Evolutionary conservation across 2,113 vertebrate genomes (phyloP).

Genomic region (Rousettus leschenaultii): DNA sequence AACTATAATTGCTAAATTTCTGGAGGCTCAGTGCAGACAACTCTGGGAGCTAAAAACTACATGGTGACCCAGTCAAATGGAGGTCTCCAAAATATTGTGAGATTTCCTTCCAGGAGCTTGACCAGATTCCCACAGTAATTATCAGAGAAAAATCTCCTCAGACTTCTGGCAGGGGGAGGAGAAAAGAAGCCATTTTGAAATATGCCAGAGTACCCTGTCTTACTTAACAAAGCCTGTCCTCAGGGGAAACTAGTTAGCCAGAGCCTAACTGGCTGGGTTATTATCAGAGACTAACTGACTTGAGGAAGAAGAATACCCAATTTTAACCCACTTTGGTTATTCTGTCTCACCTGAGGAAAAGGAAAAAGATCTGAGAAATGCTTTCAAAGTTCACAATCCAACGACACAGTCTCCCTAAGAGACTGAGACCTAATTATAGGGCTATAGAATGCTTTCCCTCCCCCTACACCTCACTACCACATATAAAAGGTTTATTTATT

Average conservation of each 20-base stretch:
- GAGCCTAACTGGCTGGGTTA: not conserved
- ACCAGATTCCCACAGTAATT: not conserved
- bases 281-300: not conserved
- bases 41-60: not conserved
- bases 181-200: not conserved
- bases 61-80: not conserved
- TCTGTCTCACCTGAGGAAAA: not conserved
- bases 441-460: not conserved
- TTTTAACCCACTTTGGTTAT: not conserved
- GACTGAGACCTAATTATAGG: not conserved
- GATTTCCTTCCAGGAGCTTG: not conserved
- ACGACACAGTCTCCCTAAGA: not conserved
- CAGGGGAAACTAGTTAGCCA: not conserved
- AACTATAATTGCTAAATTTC: not conserved
- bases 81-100: not conserved
- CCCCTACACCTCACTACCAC: not conserved
- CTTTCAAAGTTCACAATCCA: not conserved
- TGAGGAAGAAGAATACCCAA: not conserved
- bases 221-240: not conserved
- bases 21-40: not conserved
- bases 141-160: not conserved
- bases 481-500: not conserved
- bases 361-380: not conserved
- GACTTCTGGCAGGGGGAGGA: not conserved
- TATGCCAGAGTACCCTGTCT: not conserved